Evolutionary conservation across 2,113 vertebrate genomes (phyloP), one percentile per base, ranked within the genome.

Genomic region (Pygathrix nemaeus): DNA sequence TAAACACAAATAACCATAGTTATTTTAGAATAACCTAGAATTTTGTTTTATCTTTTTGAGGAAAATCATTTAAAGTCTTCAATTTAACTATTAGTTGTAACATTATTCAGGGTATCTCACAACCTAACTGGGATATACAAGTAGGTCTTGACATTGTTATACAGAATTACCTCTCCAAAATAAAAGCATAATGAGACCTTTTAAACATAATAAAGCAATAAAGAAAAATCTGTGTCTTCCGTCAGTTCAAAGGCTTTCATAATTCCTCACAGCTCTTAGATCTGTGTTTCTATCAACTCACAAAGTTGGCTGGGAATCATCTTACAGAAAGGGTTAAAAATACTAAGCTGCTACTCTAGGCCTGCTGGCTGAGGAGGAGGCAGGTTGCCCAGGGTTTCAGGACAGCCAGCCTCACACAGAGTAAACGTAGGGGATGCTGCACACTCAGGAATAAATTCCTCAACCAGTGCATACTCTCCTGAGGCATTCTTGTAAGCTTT

Each of bases 381-480:
- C 50, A 45, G n/a, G 23, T 21, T 82, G 40, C 66, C 79, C 32
- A 10, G 40, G 35, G 30, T 59, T 40, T 84, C 48, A 66, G 86
- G 30, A 80, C 2, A 80, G 59, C 68, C 57, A 27, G 18, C 55
- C 68, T 89, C 76, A 76, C 32, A n/a, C 13, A 55, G 55, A 96
- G 79, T 83, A 70, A 92, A 88, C 64, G 61, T 5, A 79, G 66
- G 88, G 90, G 72, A 40, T 8, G 0, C 94, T 73, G 43, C 72
- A 75, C 55, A 17, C 81, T 83, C 40, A 72, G 55, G 17, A 93
- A 84, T 68, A 95, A 96, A 96, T 87, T 86, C 86, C 78, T 96
- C 32, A 55, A 72, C 30, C 86, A 97, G 6, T 59, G 93, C 98
- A 96, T 20, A 45, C 66, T 97, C 96, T 96, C 23, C 21, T 17